Conservation (phyloP, 2,797 vertebrate species). For the Acrossocheilus wenchowensis region DNA sequence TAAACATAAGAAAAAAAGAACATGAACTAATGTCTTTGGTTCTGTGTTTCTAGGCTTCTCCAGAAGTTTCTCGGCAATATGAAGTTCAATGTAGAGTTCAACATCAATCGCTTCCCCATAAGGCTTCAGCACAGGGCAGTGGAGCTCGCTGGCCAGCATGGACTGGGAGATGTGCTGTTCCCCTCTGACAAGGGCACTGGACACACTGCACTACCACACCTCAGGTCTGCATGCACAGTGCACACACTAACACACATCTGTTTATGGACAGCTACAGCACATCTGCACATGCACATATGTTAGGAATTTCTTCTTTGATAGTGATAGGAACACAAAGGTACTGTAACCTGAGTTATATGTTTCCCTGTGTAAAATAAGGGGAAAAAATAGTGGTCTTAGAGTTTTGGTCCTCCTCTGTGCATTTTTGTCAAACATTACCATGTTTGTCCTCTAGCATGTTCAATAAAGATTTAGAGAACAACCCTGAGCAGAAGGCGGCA, state of each 20-base stretch:
- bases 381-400: background rate
- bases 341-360: background rate
- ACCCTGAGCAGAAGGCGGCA: conserved; percentile 81
- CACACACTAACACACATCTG: background rate
- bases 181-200: conserved; percentile 70
- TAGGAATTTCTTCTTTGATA: background rate
- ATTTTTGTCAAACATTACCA: background rate
- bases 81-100: conserved; percentile 91
- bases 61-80: conserved; percentile 78
- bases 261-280: background rate
- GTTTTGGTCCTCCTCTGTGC: background rate
- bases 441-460: conserved; percentile 68
- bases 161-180: conserved; percentile 82
- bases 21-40: background rate
- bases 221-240: conserved; percentile 66
- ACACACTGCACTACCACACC: conserved; percentile 57
- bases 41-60: conserved; percentile 76
- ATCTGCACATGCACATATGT: background rate
- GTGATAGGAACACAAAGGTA: background rate
- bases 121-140: conserved; percentile 86
- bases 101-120: conserved; percentile 85
- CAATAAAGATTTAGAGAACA: conserved; percentile 77
- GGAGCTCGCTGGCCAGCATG: conserved; percentile 68
- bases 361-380: background rate
- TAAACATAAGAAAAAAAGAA: background rate